Conservation (phyloP, 2,113 vertebrate genomes). For the Cygnus buccinator region DNA sequence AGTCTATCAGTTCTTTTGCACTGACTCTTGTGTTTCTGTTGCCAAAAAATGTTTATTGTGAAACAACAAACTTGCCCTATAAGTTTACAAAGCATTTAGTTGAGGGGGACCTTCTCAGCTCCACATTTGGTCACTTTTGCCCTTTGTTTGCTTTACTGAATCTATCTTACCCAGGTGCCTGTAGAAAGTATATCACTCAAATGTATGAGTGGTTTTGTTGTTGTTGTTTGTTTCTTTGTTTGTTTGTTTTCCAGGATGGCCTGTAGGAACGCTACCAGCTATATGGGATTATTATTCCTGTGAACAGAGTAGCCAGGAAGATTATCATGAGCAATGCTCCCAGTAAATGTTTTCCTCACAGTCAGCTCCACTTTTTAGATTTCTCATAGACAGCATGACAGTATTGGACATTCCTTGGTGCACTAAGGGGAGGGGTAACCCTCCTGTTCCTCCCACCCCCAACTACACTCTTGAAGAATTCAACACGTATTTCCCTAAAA, state of each 20-base stretch:
- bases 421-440: neutral
- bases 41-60: neutral
- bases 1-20: neutral
- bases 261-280: neutral
- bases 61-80: neutral
- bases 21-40: neutral
- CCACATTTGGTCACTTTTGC: neutral
- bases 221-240: no score
- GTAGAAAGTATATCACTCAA: neutral
- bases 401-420: neutral
- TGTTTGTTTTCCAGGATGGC: neutral
- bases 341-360: neutral
- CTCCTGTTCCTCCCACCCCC: neutral
- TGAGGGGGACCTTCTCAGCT: neutral
- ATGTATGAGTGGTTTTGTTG: neutral
- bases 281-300: neutral
- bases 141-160: neutral
- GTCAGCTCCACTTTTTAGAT: neutral
- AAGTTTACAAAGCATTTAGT: neutral
- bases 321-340: neutral
- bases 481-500: neutral
- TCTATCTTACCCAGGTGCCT: neutral
- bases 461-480: neutral
- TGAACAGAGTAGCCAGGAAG: neutral
- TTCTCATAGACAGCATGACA: neutral